Evolutionary conservation across 2,113 vertebrate genomes (phyloP).

Genomic region (Orycteropus afer): DNA sequence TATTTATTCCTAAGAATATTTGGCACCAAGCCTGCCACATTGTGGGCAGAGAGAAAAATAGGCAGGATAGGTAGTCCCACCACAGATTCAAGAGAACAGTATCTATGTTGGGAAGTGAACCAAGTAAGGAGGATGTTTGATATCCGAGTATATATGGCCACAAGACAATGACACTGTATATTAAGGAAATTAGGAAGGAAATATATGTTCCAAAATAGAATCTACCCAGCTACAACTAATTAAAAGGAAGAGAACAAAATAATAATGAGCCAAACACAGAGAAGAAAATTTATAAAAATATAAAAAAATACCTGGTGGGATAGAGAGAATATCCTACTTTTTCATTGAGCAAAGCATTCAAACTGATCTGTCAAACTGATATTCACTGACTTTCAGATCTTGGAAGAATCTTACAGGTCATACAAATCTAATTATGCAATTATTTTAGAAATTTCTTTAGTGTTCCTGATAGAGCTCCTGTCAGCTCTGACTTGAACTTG

Average conservation of each 20-base stretch:
- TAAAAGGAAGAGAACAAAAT: background rate
- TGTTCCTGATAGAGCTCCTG: background rate
- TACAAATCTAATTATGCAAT: background rate
- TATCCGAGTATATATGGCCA: background rate
- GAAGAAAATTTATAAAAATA: background rate
- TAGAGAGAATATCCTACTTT: background rate
- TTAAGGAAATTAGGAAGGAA: background rate
- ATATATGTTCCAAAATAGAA: background rate
- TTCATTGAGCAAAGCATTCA: background rate
- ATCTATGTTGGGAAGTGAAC: background rate
- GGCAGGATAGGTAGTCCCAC: background rate
- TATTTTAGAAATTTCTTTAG: background rate
- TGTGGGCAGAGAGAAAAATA: background rate
- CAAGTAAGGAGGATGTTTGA: background rate
- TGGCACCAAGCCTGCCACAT: background rate
- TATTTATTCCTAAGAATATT: background rate
- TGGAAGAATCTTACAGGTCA: background rate
- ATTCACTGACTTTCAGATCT: background rate
- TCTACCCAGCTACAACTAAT: background rate
- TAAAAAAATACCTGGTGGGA: background rate
- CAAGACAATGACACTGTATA: background rate
- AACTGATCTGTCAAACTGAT: background rate
- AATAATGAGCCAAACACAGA: background rate
- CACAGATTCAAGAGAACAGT: background rate
- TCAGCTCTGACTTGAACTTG: background rate